Conservation (phyloP, 2,797 vertebrate species). For the Taeniopygia guttata region DNA sequence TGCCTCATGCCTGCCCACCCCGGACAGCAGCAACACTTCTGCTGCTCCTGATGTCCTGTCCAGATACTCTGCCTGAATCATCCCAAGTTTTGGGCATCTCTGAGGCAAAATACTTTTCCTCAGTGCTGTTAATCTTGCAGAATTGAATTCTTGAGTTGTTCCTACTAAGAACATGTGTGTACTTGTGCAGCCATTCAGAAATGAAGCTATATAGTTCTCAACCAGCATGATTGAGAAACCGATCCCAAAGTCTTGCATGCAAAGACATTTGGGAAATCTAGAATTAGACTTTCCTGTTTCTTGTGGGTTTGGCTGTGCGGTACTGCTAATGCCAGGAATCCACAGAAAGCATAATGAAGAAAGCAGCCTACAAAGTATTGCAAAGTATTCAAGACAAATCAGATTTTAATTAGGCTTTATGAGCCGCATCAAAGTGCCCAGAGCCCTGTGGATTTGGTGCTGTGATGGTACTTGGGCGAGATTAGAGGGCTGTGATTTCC, state of each 20-base stretch:
- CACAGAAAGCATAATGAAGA: background rate
- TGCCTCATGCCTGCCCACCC: rapidly evolving
- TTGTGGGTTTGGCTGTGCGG: background rate
- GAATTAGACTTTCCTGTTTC: background rate
- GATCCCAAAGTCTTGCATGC: background rate
- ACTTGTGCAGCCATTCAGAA: background rate
- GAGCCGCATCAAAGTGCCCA: background rate
- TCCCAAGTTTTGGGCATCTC: background rate
- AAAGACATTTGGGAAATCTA: background rate
- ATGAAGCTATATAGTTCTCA: background rate
- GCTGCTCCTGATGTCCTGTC: background rate
- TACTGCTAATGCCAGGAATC: background rate
- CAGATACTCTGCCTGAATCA: background rate
- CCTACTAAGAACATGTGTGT: background rate
- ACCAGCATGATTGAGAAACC: background rate
- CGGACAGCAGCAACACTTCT: background rate
- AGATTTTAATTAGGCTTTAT: background rate
- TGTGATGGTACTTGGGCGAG: background rate
- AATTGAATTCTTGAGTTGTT: background rate
- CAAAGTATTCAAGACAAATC: background rate
- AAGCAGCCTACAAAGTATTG: background rate
- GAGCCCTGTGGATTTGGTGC: background rate
- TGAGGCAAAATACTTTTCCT: background rate
- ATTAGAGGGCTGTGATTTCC: background rate
- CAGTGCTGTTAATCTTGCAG: background rate